Evolutionary conservation across 2,113 vertebrate genomes (phyloP), one percentile per base, ranked within the genome.

Genomic region (Oreochromis aureus): DNA sequence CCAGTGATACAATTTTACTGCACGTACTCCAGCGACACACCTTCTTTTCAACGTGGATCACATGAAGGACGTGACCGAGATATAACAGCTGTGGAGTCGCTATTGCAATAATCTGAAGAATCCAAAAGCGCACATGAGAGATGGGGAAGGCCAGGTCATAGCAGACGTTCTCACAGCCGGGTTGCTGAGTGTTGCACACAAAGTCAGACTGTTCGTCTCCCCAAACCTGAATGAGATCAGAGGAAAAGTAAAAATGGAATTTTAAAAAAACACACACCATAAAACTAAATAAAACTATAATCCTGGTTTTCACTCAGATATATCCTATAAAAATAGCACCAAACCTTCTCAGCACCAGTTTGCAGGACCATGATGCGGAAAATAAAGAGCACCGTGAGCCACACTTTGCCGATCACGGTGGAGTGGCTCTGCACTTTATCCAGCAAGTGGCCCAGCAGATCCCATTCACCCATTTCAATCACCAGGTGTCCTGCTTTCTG

Each of bases 61-160:
- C 93, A 81, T 99, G 98, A 86, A 99, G 95, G 66, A 99, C 98
- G 6, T 99, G 97, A 12, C 98, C 99, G 66, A 99, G 96, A 93
- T 99, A 99, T 34, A 99, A 96, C 89, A 99, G 97, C 36, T 97
- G 98, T 2, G 98, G 99, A 4, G 98, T 98, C 9, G 98, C 98
- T 61, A 99, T 97, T 2, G 97, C 98, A 91, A 99, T 97, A 85
- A 99, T 99, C 96, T 99, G 99, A 53, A 99, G 96, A 54, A 98
- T 97, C 99, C 99, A 99, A 95, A 99, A 99, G 94, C 98, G 98
- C 19, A 98, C 96, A 85, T 99, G 98, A 3, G 99, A 99, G 94
- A 99, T 99, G 80, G 98, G 99, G 93, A 99, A 99, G 86, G 98
- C 98, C 6, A 95, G 87, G 95, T 99, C 98, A 69, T 99, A 99